These are phyloP conservation scores for Siphonodentalium dalli DNA, from an alignment of 2,888 invertebrate species.

Conservation along the genomic window DNA sequence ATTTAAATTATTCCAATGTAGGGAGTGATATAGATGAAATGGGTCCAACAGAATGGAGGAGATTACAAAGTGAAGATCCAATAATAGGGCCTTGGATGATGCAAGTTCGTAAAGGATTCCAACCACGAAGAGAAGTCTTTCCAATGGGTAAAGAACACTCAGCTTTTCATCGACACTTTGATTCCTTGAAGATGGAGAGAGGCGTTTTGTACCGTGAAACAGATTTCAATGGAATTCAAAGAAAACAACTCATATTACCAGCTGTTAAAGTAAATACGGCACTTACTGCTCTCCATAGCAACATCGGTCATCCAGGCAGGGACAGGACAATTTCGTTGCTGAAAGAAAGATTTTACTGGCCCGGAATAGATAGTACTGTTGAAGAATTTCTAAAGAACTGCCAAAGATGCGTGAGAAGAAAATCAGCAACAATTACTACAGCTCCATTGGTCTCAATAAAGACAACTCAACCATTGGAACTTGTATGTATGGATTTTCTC, in stretches of 20 bases:
- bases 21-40: too few relatives aligned
- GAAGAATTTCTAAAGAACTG: background rate
- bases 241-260: conserved; percentile 9
- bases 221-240: background rate
- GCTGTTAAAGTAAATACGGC: background rate
- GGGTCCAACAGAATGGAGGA: too few relatives aligned
- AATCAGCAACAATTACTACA: background rate
- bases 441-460: background rate
- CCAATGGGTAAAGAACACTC: too few relatives aligned
- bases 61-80: too few relatives aligned
- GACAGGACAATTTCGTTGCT: conserved; percentile 5
- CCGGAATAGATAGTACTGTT: conserved; percentile 3
- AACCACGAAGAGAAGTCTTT: too few relatives aligned
- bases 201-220: conserved; percentile 5
- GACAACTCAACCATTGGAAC: conserved; percentile 2
- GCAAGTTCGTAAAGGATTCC: too few relatives aligned
- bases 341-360: conserved; percentile 10
- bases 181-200: conserved; percentile 3
- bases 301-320: conserved; percentile 14
- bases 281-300: conserved; percentile 4
- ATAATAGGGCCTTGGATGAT: too few relatives aligned
- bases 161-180: too few relatives aligned
- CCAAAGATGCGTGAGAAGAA: conserved; percentile 5
- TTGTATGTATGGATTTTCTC: conserved; percentile 10
- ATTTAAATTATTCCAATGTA: too few relatives aligned